These are phyloP conservation scores for Brachyalestes nurse DNA, from an alignment of 2,797 vertebrate species.

Conservation along the genomic window DNA sequence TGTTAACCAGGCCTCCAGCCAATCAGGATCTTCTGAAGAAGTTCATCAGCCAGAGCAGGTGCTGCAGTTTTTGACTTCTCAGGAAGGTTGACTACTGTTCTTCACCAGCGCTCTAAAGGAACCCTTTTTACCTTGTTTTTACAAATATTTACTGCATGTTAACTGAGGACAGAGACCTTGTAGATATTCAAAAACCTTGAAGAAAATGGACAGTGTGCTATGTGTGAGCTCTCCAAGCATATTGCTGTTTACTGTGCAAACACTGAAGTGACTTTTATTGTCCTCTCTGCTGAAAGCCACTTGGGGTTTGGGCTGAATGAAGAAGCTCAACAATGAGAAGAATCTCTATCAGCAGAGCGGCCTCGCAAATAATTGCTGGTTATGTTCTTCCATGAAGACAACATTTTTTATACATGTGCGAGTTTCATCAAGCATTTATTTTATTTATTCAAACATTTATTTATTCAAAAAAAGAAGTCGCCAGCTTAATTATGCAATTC, in stretches of 20 bases:
- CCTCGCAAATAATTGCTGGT: constrained; percentile 16
- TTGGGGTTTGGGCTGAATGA: not conserved
- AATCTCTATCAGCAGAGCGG: constrained; percentile 23
- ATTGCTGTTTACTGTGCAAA: not conserved
- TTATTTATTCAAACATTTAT: not conserved
- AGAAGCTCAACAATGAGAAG: constrained; percentile 2
- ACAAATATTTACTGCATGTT: not conserved
- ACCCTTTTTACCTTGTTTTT: no score
- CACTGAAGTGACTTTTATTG: not conserved
- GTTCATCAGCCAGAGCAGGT: no score
- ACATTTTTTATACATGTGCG: constrained; percentile 27
- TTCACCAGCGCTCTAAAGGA: no score
- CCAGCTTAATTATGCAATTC: constrained; percentile 40
- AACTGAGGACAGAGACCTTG: not conserved
- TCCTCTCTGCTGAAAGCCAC: constrained; percentile 6
- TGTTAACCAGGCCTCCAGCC: no score
- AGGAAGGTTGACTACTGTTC: no score
- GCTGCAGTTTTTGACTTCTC: no score
- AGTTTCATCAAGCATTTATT: constrained; percentile 28
- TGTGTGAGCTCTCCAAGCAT: not conserved
- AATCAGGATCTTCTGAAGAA: no score
- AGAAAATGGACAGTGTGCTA: no score
- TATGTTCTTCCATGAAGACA: constrained; percentile 21
- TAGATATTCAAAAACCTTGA: not conserved
- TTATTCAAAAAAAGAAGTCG: constrained; percentile 34